Evolutionary conservation across 2,113 vertebrate genomes (phyloP).

Genomic region (Cricetomys ansorgei): DNA sequence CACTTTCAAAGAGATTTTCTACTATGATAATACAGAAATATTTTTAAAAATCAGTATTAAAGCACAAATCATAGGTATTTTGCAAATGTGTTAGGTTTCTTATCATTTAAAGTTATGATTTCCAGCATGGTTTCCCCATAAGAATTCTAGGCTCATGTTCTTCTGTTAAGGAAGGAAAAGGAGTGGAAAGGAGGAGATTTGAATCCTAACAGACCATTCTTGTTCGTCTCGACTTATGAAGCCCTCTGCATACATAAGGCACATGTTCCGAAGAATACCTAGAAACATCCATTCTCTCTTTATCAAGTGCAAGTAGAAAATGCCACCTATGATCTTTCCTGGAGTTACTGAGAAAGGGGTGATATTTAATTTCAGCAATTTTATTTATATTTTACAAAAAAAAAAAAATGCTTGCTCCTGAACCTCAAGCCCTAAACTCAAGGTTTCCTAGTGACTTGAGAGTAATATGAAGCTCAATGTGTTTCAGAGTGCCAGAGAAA

Average conservation of each 20-base stretch:
- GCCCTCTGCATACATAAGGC: background rate
- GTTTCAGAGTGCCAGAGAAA: background rate
- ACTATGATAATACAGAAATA: constrained; percentile 17
- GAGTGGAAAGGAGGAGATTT: fast-evolving
- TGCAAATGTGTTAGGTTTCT: fast-evolving
- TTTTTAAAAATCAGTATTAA: constrained; percentile 21
- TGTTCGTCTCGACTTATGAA: background rate
- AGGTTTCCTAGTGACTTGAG: constrained; percentile 17
- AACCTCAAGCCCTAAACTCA: constrained; percentile 33
- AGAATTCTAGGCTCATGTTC: background rate
- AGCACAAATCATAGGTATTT: background rate
- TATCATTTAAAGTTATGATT: background rate
- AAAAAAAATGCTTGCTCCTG: background rate
- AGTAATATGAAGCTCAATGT: background rate
- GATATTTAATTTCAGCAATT: constrained; percentile 43
- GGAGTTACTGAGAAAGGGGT: constrained; percentile 22
- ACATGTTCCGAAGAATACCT: background rate
- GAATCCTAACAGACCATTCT: background rate
- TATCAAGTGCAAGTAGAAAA: constrained; percentile 12
- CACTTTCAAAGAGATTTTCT: background rate
- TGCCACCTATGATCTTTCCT: background rate
- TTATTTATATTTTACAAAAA: constrained; percentile 32
- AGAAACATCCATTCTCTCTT: background rate
- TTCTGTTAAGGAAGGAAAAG: constrained; percentile 14
- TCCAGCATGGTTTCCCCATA: background rate